Evolutionary conservation across 2,888 invertebrate species (phyloP).

Genomic region (Sinohyriopsis cumingii): DNA sequence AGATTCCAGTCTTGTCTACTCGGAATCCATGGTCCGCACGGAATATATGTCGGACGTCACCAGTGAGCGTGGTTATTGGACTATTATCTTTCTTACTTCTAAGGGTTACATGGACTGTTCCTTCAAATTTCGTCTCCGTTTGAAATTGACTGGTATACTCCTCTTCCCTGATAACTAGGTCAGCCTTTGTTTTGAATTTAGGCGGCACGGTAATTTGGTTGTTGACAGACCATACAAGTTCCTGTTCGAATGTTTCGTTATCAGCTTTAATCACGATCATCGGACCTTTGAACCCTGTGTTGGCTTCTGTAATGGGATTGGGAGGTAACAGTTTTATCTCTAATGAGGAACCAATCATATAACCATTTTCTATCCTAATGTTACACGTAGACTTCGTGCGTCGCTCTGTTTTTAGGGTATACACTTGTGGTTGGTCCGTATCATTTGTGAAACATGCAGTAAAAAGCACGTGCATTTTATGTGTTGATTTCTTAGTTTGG

Average conservation of each 20-base stretch:
- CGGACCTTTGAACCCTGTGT: conserved; percentile 70
- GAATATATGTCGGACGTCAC: conserved; percentile 66
- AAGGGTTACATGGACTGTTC: conserved; percentile 67
- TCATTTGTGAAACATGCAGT: conserved; percentile 69
- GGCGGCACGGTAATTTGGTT: conserved; percentile 69
- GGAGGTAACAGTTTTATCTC: conserved; percentile 69
- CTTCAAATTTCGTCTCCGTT: conserved; percentile 66
- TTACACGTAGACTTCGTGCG: conserved; percentile 68
- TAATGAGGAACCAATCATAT: conserved; percentile 56
- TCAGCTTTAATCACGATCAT: conserved; percentile 65
- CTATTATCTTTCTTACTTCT: conserved; percentile 68
- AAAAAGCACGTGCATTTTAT: conserved; percentile 63
- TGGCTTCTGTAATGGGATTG: conserved; percentile 70
- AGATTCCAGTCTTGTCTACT: conserved; percentile 51
- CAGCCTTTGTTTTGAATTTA: conserved; percentile 66
- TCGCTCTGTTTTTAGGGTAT: conserved; percentile 70
- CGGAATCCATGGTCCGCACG: conserved; percentile 56
- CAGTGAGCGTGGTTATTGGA: conserved; percentile 66
- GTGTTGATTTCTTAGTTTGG: conserved; percentile 42
- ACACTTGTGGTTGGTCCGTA: conserved; percentile 67
- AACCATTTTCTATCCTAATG: conserved; percentile 60
- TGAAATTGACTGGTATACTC: conserved; percentile 67
- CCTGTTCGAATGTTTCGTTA: conserved; percentile 66
- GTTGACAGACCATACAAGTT: conserved; percentile 71
- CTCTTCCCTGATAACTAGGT: conserved; percentile 69